Conservation (phyloP, 2,888 invertebrate species). For the Buathra laborator region DNA sequence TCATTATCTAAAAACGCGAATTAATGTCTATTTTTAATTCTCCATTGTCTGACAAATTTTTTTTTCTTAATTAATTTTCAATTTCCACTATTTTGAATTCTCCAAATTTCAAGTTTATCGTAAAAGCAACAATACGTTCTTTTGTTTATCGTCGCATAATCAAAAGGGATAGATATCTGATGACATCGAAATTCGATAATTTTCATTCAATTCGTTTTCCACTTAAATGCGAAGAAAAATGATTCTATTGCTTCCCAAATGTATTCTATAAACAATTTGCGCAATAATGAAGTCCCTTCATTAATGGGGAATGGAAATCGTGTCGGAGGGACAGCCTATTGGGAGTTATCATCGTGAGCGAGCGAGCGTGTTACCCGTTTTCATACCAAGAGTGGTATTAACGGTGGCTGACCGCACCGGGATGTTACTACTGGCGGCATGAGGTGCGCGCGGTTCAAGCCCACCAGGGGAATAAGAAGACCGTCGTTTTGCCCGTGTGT, state of each 20-base stretch:
- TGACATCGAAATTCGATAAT: background rate
- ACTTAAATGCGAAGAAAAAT: background rate
- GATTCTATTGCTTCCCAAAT: constrained; percentile 12
- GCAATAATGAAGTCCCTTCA: constrained; percentile 39
- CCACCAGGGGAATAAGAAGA: constrained; percentile 51
- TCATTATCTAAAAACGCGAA: no score
- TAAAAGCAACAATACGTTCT: no score
- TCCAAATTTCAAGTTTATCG: no score
- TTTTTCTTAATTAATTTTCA: background rate
- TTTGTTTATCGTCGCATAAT: no score
- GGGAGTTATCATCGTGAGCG: constrained; percentile 57
- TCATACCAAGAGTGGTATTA: constrained; percentile 59
- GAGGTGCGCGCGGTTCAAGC: constrained; percentile 36
- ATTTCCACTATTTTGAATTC: no score
- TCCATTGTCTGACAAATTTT: background rate
- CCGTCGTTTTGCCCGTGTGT: constrained; percentile 15
- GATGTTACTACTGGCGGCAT: constrained; percentile 58
- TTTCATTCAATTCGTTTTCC: background rate
- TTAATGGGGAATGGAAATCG: constrained; percentile 37
- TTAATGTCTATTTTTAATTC: no score
- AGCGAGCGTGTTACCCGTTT: constrained; percentile 38
- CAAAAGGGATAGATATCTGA: no score
- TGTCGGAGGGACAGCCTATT: constrained; percentile 25
- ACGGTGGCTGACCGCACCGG: constrained; percentile 64
- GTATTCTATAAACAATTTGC: constrained; percentile 27